Base-by-base conservation (phyloP, 1,140 invertebrate species). In the Andrena cerasifolii region DNA sequence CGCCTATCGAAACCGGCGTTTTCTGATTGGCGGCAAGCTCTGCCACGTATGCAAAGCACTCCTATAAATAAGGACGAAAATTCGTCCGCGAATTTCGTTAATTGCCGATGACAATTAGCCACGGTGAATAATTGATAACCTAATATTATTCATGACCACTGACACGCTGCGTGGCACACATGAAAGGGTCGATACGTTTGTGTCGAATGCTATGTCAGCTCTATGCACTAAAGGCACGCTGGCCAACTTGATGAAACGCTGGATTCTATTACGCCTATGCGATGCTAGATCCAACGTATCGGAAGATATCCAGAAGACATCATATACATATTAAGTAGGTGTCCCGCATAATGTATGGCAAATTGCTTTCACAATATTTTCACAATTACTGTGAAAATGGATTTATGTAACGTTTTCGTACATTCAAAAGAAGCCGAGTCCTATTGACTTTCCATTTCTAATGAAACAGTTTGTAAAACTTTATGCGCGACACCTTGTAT, bases 11-110 rank as follows among this genome's bases (percentile, higher is more conserved):
- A 80, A 66, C 77, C 58, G 75, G 53, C 28, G 70, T 76, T 53
- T 76, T 66, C 73, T 74, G 68, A 90, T 90, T 90, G 89, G 89
- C 49, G 56, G 61, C 45, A 26, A 51, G 33, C 58, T 40, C 45
- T 90, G 89, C 89, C 89, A 90, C 89, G 89, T 90, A 89, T 87
- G 88, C 89, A 89, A 74, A 71, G 51, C 59, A 61, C 24, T 54
- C 24, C 7, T 21, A 21, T 47, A 78, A 70, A 56, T 14, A 7
- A 66, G 16, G 70, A 74, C 40, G 40, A 56, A 40, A 51, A 67
- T 63, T 72, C 56, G 56, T 67, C 47, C 33, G 43, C 47, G 16
- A 72, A 49, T 26, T 51, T 54, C 31, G 45, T 54, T 65, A 56
- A 79, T 79, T 72, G 43, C 58, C 49, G 45, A 10, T 33, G 58